Conservation (phyloP, 2,113 vertebrate species). For the Neotoma lepida region DNA sequence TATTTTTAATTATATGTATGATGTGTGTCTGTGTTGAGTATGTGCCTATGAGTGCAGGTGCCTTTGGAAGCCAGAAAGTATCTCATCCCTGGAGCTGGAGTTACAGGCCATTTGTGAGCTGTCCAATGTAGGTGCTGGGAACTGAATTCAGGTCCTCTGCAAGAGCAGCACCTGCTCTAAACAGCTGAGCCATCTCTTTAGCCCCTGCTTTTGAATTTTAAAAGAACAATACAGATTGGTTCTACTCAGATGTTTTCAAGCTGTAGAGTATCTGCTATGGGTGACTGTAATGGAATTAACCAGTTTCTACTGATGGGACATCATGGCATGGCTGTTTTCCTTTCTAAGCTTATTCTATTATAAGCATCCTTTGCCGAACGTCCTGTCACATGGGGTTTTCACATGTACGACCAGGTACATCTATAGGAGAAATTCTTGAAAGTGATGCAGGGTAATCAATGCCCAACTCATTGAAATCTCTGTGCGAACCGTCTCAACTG, state of each 20-base stretch:
- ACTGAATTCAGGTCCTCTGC: background rate
- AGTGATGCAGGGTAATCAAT: background rate
- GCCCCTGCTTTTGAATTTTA: background rate
- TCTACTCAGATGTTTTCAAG: background rate
- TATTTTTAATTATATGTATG: background rate
- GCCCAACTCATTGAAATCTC: background rate
- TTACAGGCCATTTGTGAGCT: background rate
- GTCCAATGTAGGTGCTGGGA: background rate
- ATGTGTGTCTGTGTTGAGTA: background rate
- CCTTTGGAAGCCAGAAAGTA: background rate
- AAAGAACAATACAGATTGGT: background rate
- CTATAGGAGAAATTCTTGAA: constrained; percentile 17
- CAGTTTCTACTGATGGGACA: background rate
- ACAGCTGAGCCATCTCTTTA: background rate
- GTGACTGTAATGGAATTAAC: background rate
- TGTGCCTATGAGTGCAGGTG: background rate
- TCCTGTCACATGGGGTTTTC: background rate
- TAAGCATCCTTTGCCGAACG: background rate
- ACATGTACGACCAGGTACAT: background rate
- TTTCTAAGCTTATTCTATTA: background rate
- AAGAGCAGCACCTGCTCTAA: background rate
- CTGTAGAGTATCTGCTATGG: background rate
- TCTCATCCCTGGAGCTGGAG: background rate
- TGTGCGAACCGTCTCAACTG: background rate
- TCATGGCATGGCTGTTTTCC: background rate